phyloP scores from a whole-genome alignment of 2,797 vertebrate species.

The Pygocentrus nattereri region DNA sequence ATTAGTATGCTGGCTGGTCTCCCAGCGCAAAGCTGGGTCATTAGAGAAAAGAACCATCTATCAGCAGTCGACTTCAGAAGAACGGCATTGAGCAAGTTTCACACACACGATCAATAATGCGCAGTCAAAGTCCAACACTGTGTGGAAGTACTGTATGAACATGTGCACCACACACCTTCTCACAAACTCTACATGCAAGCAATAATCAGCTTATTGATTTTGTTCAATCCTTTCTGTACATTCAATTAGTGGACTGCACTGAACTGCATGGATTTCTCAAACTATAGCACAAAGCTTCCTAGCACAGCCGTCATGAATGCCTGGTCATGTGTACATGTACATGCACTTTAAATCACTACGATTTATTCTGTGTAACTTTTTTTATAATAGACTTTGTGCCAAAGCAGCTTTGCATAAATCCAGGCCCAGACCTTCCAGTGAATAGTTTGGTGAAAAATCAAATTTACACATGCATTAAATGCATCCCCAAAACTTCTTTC shows the following conservation, averaged over 20 bases:
- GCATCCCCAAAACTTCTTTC: too few species aligned
- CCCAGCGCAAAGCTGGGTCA: slow-evolving; percentile 57
- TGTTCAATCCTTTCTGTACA: not conserved
- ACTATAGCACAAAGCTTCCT: not conserved
- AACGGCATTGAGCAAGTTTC: slow-evolving; percentile 12
- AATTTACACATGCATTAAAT: too few species aligned
- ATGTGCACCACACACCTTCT: not conserved
- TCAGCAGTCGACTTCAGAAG: slow-evolving; percentile 20
- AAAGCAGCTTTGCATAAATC: not conserved
- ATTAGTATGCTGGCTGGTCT: slow-evolving; percentile 61
- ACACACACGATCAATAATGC: slow-evolving; percentile 34
- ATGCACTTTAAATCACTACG: not conserved
- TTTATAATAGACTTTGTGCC: not conserved
- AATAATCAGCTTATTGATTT: not conserved
- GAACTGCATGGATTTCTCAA: not conserved
- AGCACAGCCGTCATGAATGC: not conserved
- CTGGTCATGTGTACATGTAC: not conserved
- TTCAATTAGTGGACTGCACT: not conserved
- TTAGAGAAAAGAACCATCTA: slow-evolving; percentile 50
- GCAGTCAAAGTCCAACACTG: slow-evolving; percentile 1
- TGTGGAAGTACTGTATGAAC: not conserved
- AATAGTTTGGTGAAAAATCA: too few species aligned
- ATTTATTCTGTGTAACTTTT: too few species aligned
- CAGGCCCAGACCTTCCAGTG: not conserved
- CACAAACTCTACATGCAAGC: not conserved